These are phyloP conservation scores for Orthosia gracilis DNA, from an alignment of 2,888 invertebrate genomes.

Conservation along the genomic window DNA sequence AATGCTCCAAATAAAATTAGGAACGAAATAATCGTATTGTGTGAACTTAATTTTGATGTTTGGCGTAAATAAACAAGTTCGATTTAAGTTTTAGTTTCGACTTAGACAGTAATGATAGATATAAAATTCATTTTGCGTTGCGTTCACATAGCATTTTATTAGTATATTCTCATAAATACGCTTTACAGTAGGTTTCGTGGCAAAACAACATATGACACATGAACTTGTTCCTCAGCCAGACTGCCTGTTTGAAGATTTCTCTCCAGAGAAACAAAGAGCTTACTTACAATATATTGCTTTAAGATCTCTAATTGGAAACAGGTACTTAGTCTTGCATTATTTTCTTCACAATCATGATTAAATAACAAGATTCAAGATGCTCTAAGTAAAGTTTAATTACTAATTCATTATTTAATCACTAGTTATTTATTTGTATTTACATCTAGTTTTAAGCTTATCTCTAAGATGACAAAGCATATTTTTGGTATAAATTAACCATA, in stretches of 20 bases:
- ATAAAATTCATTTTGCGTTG: neutral
- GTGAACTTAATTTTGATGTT: conserved; percentile 1
- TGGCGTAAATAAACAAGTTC: neutral
- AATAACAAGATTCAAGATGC: no score
- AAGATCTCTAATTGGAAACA: neutral
- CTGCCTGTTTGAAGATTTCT: neutral
- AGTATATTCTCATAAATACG: neutral
- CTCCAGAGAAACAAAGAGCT: neutral
- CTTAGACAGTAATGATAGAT: neutral
- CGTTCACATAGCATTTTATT: neutral
- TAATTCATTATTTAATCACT: no score
- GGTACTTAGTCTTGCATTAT: neutral
- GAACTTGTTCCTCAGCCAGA: neutral
- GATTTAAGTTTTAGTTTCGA: neutral
- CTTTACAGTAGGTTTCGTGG: neutral
- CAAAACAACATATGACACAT: neutral
- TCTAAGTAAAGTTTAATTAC: no score
- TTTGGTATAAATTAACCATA: neutral
- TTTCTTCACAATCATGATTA: no score
- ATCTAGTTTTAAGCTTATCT: neutral
- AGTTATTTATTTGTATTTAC: no score
- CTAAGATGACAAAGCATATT: neutral
- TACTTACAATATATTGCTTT: neutral
- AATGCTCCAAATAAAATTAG: conserved; percentile 40
- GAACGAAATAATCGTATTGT: conserved; percentile 6